Base-by-base conservation (phyloP, 2,888 invertebrate species). In the Hyposoter didymator region DNA sequence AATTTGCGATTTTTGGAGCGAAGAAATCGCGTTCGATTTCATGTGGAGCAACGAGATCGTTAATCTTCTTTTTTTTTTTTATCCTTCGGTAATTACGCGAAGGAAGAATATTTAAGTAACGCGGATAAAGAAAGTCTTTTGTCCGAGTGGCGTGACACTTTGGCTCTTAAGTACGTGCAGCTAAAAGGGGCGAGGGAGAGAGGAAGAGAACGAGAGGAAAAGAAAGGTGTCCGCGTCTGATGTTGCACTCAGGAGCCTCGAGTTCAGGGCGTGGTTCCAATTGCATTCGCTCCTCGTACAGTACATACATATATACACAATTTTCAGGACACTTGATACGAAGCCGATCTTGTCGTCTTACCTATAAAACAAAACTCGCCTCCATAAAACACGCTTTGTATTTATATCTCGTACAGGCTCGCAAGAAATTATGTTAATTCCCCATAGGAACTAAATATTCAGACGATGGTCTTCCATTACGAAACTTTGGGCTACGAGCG, bases 101-200 rank as follows among this genome's bases (percentile, higher is more conserved):
- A 47, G 39, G 32, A 55, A 35, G 47, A 79, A 74, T 59, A 82
- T 69, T 78, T 62, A 78, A 22, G 52, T 69, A 52, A 59, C 12
- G 49, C 22, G 35, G 39, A 76, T 52, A 52, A 49, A 84, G 72
- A 80, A 72, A 80, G 80, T 84, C 76, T 72, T 76, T 84, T 84
- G 84, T 84, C 66, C 84, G 76, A 72, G 72, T 47, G 52, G 84
- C 80, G 84, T 84, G 75, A 80, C 80, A 76, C 72, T 76, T 55
- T 52, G 72, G 55, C 19, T n/a, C 47, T 67, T 28, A 49, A 47
- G 72, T 43, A 70, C 70, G 76, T 72, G 39, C n/a, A 72, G 35
- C 35, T 19, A 39, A 52, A 52, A 28, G 19, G 0, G 17, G 39
- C 39, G 12, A 69, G 19, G 17, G 72, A 32, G 49, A 52, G 52